A percentile compares a stretch with the other conserved stretches of the same genome.
Evolutionary conservation across 2,797 vertebrate species (phyloP).

Genomic region (Falco rusticolus): DNA sequence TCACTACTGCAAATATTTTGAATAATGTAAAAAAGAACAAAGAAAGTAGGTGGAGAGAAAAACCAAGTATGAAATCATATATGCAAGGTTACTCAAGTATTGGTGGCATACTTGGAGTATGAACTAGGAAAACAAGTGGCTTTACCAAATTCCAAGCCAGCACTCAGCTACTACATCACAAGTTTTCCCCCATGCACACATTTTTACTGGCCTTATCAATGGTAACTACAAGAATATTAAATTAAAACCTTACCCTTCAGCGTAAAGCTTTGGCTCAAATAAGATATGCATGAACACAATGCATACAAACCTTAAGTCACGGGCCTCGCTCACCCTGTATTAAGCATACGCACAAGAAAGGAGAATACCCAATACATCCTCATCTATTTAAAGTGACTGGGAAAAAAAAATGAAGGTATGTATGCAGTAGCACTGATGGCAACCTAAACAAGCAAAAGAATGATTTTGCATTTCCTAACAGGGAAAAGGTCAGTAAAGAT

Average conservation of each 20-base stretch:
- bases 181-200: not conserved
- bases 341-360: not conserved
- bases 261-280: not conserved
- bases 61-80: not conserved
- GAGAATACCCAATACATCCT: not conserved
- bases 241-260: not conserved
- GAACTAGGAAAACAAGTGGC: not conserved
- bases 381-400: not conserved
- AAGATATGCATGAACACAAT: not conserved
- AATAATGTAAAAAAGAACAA: not conserved
- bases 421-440: not conserved
- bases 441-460: not conserved
- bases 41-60: not conserved
- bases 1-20: not conserved
- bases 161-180: not conserved
- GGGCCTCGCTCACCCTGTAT: not conserved
- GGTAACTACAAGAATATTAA: not conserved
- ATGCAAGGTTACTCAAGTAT: not conserved
- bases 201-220: not conserved
- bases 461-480: not conserved
- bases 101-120: not conserved
- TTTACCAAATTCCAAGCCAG: conserved; percentile 14
- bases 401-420: not conserved
- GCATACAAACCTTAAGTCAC: not conserved
- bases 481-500: not conserved